A percentile compares a stretch with the other conserved stretches of the same genome.
These are phyloP conservation scores for Elephas maximus DNA, from an alignment of 2,113 vertebrate genomes.

Conservation along the genomic window DNA sequence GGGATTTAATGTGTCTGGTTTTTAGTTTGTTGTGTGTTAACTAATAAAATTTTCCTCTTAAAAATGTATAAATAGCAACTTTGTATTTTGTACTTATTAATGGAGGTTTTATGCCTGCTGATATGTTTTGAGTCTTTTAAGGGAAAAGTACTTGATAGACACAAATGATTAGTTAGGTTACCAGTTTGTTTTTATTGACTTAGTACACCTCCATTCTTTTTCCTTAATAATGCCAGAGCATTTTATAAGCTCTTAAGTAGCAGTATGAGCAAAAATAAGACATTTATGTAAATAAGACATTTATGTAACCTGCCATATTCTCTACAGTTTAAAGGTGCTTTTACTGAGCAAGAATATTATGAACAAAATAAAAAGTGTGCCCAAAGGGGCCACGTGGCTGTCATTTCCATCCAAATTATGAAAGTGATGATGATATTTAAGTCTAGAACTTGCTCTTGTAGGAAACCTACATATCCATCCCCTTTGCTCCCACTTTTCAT, in stretches of 20 bases:
- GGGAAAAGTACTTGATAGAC: constrained; percentile 39
- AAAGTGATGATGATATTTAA: not conserved
- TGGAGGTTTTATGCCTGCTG: constrained; percentile 14
- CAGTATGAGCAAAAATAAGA: constrained; percentile 30
- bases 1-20: not conserved
- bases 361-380: not conserved
- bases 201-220: not conserved
- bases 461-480: not conserved
- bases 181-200: constrained; percentile 24
- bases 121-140: constrained; percentile 32
- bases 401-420: not conserved
- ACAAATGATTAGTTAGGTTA: not conserved
- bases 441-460: not conserved
- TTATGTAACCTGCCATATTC: not conserved
- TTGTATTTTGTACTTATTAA: constrained; percentile 6
- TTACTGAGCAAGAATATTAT: not conserved
- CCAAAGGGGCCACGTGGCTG: not conserved
- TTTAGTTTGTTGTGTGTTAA: not conserved
- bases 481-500: not conserved
- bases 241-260: not conserved
- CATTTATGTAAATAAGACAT: not conserved
- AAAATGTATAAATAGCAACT: constrained; percentile 1
- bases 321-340: not conserved
- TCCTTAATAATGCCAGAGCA: not conserved
- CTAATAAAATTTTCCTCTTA: not conserved